phyloP scores from a whole-genome alignment of 2,113 vertebrate species.

The Neolamprologus fasciatus region DNA sequence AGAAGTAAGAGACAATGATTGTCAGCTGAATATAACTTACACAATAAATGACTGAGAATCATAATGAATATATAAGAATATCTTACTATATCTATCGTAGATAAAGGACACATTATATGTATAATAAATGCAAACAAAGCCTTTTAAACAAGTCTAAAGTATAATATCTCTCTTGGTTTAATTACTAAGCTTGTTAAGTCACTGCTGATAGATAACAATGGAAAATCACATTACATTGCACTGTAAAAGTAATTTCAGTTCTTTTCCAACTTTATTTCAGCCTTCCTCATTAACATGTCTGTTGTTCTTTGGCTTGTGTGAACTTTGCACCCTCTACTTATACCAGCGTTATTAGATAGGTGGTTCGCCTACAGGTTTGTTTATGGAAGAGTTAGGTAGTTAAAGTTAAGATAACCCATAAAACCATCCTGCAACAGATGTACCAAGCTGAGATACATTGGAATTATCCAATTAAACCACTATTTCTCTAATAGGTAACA shows the following conservation, averaged over 20 bases:
- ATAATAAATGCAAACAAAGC: not conserved
- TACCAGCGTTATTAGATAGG: fast-evolving
- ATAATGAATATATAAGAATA: not conserved
- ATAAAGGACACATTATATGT: not conserved
- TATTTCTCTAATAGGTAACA: not conserved
- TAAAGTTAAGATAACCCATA: not conserved
- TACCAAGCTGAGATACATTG: not conserved
- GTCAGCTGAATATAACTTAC: fast-evolving
- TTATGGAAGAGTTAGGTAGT: not conserved
- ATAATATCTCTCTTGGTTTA: not conserved
- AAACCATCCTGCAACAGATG: not conserved
- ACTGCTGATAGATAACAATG: not conserved
- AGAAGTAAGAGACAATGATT: not conserved
- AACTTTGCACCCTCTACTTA: not conserved
- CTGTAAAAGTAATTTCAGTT: not conserved
- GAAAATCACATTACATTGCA: not conserved
- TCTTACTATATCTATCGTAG: not conserved
- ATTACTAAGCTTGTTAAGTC: not conserved
- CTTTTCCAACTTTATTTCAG: not conserved
- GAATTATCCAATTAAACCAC: not conserved
- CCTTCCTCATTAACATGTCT: not conserved
- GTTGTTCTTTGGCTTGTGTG: not conserved
- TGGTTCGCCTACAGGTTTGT: fast-evolving
- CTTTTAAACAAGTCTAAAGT: not conserved
- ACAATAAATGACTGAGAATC: not conserved